A percentile compares a stretch with the other conserved stretches of the same genome.
Conservation (phyloP, 2,797 vertebrate genomes). For the Scleropages formosus region DNA sequence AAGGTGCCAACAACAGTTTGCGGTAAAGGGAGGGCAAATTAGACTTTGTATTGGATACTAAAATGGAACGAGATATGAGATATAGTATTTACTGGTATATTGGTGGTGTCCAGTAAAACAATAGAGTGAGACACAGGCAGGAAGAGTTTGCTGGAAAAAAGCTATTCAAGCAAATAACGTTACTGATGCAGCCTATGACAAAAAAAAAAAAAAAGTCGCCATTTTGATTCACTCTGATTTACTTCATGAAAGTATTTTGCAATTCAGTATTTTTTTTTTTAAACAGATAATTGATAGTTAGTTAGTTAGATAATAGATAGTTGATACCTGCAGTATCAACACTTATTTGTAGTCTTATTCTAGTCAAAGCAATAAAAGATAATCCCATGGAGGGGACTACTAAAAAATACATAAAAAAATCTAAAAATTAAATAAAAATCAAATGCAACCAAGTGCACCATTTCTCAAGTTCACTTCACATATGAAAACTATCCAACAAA, state of each 20-base stretch:
- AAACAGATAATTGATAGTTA: no score
- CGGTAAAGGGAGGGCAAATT: constrained; percentile 39
- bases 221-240: not conserved
- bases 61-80: no score
- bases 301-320: no score
- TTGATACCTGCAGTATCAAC: not conserved
- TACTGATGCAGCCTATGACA: constrained; percentile 44
- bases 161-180: constrained; percentile 46
- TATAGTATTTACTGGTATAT: constrained; percentile 47
- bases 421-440: no score
- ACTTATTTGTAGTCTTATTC: not conserved
- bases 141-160: constrained; percentile 56
- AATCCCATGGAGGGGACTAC: not conserved
- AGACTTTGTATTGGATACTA: constrained; percentile 30
- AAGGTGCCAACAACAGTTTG: constrained; percentile 43
- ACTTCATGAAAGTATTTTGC: not conserved
- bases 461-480: constrained; percentile 34
- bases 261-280: no score
- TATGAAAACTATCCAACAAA: constrained; percentile 35
- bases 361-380: not conserved
- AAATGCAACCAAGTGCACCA: no score
- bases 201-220: not conserved
- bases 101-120: constrained; percentile 59
- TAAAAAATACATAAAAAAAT: no score
- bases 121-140: constrained; percentile 56